Percentiles rank a stretch among this genome's conserved stretches.
Evolutionary conservation across 2,113 vertebrate genomes (phyloP).

Genomic region (Ageneiosus marmoratus): DNA sequence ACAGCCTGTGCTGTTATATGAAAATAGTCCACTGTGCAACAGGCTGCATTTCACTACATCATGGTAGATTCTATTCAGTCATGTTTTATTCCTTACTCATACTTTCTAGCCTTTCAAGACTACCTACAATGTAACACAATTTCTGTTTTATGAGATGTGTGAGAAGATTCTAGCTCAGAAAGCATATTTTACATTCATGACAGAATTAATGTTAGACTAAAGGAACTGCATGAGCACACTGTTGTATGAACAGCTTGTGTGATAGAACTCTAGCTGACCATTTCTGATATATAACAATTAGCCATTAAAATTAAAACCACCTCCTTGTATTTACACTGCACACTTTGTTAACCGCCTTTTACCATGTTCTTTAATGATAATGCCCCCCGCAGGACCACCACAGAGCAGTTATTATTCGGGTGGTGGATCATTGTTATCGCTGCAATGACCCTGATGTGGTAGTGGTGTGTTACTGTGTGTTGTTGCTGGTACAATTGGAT

Average conservation of each 20-base stretch:
- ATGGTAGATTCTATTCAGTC: not conserved
- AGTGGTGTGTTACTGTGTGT: too few species aligned
- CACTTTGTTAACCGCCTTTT: too few species aligned
- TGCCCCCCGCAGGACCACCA: too few species aligned
- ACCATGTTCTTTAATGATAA: too few species aligned
- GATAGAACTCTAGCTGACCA: not conserved
- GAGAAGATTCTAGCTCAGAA: not conserved
- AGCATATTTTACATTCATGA: not conserved
- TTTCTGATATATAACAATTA: not conserved
- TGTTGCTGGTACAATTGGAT: too few species aligned
- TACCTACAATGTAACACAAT: not conserved
- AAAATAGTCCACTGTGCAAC: not conserved
- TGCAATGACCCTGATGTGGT: too few species aligned
- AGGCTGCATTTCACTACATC: not conserved
- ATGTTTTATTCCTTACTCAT: not conserved
- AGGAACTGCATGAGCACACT: not conserved
- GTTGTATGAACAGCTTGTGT: not conserved
- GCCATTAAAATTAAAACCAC: too few species aligned
- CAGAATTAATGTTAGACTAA: not conserved
- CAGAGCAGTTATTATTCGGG: too few species aligned
- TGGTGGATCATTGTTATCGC: too few species aligned
- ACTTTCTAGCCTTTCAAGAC: not conserved
- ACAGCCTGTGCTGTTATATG: not conserved
- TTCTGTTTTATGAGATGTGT: not conserved
- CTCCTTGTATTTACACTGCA: too few species aligned